Conservation (phyloP, 2,113 vertebrate genomes). For the Coracopsis vasa region DNA sequence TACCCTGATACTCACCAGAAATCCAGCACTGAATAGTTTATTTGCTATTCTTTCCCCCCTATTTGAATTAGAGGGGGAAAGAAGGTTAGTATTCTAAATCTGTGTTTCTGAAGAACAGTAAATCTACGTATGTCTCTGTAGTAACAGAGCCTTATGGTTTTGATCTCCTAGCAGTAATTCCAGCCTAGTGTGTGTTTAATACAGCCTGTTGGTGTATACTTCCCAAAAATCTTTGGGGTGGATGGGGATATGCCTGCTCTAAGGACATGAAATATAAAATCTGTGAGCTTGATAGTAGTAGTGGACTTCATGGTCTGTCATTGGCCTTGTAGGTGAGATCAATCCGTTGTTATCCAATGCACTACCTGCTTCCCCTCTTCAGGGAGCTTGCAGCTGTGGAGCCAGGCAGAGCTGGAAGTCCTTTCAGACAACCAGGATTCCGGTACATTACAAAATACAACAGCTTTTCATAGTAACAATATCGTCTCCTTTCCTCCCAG, state of each 20-base stretch:
- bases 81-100: not conserved
- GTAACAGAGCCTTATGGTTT: not conserved
- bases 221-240: not conserved
- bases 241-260: not conserved
- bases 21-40: not conserved
- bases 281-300: not conserved
- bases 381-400: not conserved
- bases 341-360: not conserved
- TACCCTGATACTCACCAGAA: not conserved
- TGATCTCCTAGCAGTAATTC: not conserved
- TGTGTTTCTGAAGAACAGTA: not conserved
- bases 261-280: not conserved
- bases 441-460: not conserved
- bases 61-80: not conserved
- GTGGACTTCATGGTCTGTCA: not conserved
- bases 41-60: not conserved
- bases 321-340: not conserved
- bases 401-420: not conserved
- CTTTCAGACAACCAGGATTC: not conserved
- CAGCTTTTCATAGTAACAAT: not conserved
- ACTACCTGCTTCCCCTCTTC: not conserved
- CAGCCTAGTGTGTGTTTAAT: not conserved
- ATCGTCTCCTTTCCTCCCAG: constrained; percentile 9
- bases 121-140: not conserved
- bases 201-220: not conserved